Conservation (phyloP, 2,888 invertebrate genomes). For the Temnothorax unifasciatus region DNA sequence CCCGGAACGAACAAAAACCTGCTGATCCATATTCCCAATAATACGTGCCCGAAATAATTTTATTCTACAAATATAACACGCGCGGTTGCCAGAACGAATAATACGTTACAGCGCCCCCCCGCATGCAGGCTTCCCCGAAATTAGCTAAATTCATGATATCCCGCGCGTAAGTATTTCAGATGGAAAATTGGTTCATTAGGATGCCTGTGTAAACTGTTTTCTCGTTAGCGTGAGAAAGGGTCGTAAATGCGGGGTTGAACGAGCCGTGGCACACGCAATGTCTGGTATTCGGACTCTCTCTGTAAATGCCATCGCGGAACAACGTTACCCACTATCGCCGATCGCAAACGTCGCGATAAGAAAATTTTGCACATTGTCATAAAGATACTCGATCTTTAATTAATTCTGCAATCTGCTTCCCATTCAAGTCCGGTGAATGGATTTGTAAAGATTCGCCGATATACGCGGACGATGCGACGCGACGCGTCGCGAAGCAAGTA, state of each 20-base stretch:
- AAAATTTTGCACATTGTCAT: slow-evolving; percentile 21
- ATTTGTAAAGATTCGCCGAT: background rate
- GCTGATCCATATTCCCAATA: background rate
- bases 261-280: slow-evolving; percentile 72
- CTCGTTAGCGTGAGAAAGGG: slow-evolving; percentile 73
- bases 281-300: slow-evolving; percentile 69
- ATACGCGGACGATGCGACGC: background rate
- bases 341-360: slow-evolving; percentile 25
- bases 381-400: slow-evolving; percentile 46
- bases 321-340: slow-evolving; percentile 19
- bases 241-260: slow-evolving; percentile 74
- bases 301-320: slow-evolving; percentile 39
- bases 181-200: slow-evolving; percentile 66
- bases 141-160: slow-evolving; percentile 26
- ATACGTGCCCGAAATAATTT: slow-evolving; percentile 18
- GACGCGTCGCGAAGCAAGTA: background rate
- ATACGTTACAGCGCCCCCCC: background rate
- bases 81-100: background rate
- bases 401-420: slow-evolving; percentile 11
- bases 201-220: slow-evolving; percentile 59
- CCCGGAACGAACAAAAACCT: background rate
- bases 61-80: slow-evolving; percentile 21
- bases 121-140: slow-evolving; percentile 11
- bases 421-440: background rate
- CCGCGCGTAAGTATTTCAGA: slow-evolving; percentile 51